Evolutionary conservation across 2,113 vertebrate species (phyloP), one percentile per base, ranked within the genome.

Genomic region (Tympanuchus pallidicinctus): DNA sequence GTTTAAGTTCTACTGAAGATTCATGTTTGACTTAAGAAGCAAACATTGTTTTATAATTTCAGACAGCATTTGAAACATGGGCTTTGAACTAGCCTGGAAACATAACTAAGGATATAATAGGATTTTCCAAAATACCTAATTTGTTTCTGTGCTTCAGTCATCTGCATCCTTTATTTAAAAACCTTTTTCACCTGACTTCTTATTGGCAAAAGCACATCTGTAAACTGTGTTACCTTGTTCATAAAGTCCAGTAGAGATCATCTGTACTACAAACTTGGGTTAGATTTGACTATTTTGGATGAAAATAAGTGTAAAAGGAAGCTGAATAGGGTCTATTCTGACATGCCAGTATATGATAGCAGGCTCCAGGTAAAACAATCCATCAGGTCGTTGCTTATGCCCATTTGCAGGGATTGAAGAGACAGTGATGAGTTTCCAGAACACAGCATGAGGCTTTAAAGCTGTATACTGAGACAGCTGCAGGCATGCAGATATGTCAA

Each of bases 351-450:
- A 65, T 18, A 59, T 5, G 30, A 86, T 83, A 92, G 30, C 42
- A 79, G 43, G 43, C 70, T 50, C 19, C 13, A 70, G 45, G 13
- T 83, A 25, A 92, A 95, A 85, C 16, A 50, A 77, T 74, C 34
- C 36, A 71, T 87, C 28, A 66, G 65, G 63, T 90, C 4, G 11
- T 73, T 72, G 54, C 45, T 69, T 38, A 73, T 78, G 21, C 43
- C 77, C 66, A 61, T 74, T 94, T 73, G 36, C 59, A 86, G 30
- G 70, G 56, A 30, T 32, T 27, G 45, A 92, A 90, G n/a, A 92
- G 72, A 30, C 40, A 43, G 3, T 71, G 75, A 80, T 48, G 72
- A 91, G 13, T 71, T 97, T 93, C 36, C 57, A 81, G 89, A 95
- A 34, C 45, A 34, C 24, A 66, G 45, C 43, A 7, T 24, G 16